Base-by-base conservation (phyloP, 1,140 invertebrate genomes). In the Drosophila guanche region DNA sequence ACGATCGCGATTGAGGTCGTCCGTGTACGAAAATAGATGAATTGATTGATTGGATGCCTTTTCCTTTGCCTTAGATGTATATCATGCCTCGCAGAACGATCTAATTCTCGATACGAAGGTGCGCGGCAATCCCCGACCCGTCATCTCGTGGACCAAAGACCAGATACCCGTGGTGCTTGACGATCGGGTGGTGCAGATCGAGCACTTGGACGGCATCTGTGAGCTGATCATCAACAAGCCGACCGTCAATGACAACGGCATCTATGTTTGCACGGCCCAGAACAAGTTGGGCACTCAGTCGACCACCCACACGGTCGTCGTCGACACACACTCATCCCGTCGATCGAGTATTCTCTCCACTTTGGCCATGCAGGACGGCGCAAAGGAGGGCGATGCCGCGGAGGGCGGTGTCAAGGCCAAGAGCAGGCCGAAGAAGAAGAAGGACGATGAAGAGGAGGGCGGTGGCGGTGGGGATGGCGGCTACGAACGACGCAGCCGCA, bases 101-200 rank as follows among this genome's bases (percentile, higher is more conserved):
- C 90, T 97, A 48, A 92, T 95, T 37, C 90, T 97, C 61, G 95
- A 97, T 90, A 97, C 96, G 79, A 93, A 94, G 63, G 94, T 97
- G 41, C 93, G 94, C 72, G 95, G 95, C 48, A 93, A 95, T 81
- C 95, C 96, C 4, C 90, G 93, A n/a, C 95, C 96, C n/a, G 93
- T 92, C 3, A 94, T 97, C 56, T 94, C 94, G 22, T 98, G 96
- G 96, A 86, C 95, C 41, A 96, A 96, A 92, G 94, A 97, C 77
- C 94, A 94, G 37, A 90, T 90, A 75, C 91, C 93, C 65, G 85
- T 95, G 43, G 79, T 93, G 6, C 81, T 92, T 16, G 93, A 93
- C 57, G 93, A 94, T 53, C 94, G 94, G 59, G 94, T 94, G 84
- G 93, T 94, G 65, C 94, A 95, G 42, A 93, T 93, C 56, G 94